Evolutionary conservation across 2,113 vertebrate genomes (phyloP), one percentile per base, ranked within the genome.

Genomic region (Synodontis membranacea): DNA sequence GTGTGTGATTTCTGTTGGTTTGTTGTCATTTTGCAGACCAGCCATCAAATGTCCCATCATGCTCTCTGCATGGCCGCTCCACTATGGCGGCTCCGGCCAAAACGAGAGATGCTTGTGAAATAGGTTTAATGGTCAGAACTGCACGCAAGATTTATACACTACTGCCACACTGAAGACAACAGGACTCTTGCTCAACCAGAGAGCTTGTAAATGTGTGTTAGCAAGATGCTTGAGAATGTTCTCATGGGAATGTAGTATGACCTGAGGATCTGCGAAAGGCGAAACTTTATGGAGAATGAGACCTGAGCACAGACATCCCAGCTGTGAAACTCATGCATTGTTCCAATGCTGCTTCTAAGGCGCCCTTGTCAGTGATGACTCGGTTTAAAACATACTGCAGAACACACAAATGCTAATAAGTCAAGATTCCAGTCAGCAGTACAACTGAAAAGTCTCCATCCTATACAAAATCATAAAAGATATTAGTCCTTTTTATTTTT

Each of bases 41-140:
- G 81, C 21, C 91, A 91, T 93, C 84, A 88, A 94, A 94, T 93
- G 90, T 87, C 86, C 88, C 86, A 62, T 87, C 82, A 85, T 90
- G 89, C 90, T 92, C 91, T 92, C 82, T 93, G 93, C 92, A 93
- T 94, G 93, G 91, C 89, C 74, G 81, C n/a, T n/a, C n/a, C n/a
- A 89, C 88, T 84, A 89, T n/a, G 31, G 83, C 44, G 76, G 1
- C 0, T 84, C 62, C 15, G 19, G 79, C 85, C 66, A 62, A 60
- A 34, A 66, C 37, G 52, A 58, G 62, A 82, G 66, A 80, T 37
- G 75, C 84, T 79, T 85, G 58, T 64, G 44, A 34, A 58, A 42
- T 34, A 64, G 44, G 75, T 52, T 74, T 60, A 21, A 52, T 66
- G 25, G 15, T 60, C 80, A 82, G 21, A 80, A 58, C 19, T 88